phyloP scores from a whole-genome alignment of 2,113 vertebrate species.

The Saccopteryx bilineata region DNA sequence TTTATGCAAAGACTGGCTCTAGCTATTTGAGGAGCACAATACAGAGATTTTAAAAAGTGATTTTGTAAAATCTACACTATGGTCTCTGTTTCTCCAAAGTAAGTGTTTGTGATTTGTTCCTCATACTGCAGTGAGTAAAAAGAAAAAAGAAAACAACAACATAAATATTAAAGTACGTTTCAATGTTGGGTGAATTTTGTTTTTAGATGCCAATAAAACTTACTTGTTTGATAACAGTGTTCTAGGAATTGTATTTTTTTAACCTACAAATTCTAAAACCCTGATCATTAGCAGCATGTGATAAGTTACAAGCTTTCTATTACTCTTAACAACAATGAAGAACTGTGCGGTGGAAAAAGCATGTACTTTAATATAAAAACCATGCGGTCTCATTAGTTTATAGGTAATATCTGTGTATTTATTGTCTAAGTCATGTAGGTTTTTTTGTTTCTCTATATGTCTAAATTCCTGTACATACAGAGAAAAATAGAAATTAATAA shows the following conservation, averaged over 20 bases:
- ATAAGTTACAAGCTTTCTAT: constrained; percentile 86
- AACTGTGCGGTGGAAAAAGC: constrained; percentile 84
- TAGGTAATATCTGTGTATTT: constrained; percentile 84
- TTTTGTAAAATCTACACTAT: constrained; percentile 93
- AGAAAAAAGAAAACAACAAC: constrained; percentile 83
- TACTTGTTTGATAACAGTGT: constrained; percentile 98
- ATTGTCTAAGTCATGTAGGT: constrained; percentile 86
- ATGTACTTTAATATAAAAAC: constrained; percentile 83
- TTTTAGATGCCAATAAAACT: constrained; percentile 99
- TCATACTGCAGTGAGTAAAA: constrained; percentile 94
- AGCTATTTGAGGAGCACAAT: constrained; percentile 90
- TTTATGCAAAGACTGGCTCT: constrained; percentile 88
- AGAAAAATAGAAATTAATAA: constrained; percentile 85
- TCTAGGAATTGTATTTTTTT: constrained; percentile 99
- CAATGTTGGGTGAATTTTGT: constrained; percentile 97
- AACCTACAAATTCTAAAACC: constrained; percentile 88
- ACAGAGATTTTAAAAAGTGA: constrained; percentile 90
- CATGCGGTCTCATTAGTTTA: constrained; percentile 84
- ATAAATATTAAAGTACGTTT: constrained; percentile 90
- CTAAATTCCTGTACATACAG: constrained; percentile 85
- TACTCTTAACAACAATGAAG: constrained; percentile 86
- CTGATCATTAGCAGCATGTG: constrained; percentile 84
- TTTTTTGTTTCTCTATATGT: constrained; percentile 84
- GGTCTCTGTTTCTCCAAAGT: constrained; percentile 97
- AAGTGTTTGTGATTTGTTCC: constrained; percentile 99